These are phyloP conservation scores for Stenodera caucasica DNA, from an alignment of 2,888 invertebrate species.

Conservation along the genomic window DNA sequence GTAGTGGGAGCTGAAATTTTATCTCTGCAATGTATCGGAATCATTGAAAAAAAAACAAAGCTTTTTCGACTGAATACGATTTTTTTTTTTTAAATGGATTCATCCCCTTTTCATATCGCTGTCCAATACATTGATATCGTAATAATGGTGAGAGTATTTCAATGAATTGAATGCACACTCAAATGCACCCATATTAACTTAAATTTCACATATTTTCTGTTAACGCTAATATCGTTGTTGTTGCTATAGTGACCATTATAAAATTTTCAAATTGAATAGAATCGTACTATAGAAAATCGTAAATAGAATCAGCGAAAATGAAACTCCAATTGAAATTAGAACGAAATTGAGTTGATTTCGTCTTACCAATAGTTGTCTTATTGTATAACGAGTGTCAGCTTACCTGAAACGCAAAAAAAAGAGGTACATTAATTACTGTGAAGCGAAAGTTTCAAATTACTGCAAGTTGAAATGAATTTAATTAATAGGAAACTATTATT, in stretches of 20 bases:
- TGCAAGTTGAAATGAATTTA: background rate
- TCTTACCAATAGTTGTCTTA: conserved; percentile 3
- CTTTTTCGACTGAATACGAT: background rate
- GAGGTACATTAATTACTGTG: conserved; percentile 3
- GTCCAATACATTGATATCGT: background rate
- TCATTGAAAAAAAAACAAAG: too few species aligned
- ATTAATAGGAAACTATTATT: background rate
- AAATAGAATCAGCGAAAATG: too few species aligned
- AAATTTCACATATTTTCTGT: background rate
- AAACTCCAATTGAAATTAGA: too few species aligned
- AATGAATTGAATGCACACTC: conserved; percentile 10
- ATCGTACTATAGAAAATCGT: background rate
- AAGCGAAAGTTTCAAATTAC: background rate
- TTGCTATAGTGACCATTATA: background rate
- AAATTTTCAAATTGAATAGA: conserved; percentile 2
- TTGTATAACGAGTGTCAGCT: background rate
- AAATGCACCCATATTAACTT: conserved; percentile 5
- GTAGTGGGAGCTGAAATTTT: too few species aligned
- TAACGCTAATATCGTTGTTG: background rate
- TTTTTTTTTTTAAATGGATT: background rate
- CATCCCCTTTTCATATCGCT: background rate
- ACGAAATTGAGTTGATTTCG: background rate
- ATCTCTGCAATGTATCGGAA: too few species aligned
- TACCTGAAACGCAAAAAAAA: background rate
- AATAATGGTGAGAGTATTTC: background rate